Conservation (phyloP, 1,140 invertebrate species). For the Anoplophora glabripennis region DNA sequence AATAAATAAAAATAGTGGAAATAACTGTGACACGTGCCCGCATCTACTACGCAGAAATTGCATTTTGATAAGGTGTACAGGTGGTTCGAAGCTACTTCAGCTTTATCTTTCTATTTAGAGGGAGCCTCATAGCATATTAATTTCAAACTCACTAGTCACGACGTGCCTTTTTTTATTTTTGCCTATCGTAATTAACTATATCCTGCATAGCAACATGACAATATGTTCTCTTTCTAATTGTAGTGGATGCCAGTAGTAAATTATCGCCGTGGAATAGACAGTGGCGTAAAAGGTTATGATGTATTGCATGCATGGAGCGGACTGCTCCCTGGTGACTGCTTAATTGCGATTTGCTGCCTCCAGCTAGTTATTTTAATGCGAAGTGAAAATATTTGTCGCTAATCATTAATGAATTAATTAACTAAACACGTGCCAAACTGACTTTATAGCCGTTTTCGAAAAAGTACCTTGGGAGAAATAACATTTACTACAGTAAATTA, state of each 20-base stretch:
- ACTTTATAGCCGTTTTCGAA: no score
- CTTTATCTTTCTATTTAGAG: slow-evolving; percentile 13
- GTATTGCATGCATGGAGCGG: not conserved
- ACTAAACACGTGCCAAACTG: no score
- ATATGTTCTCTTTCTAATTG: not conserved
- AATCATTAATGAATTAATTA: no score
- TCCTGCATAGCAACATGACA: not conserved
- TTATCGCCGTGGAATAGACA: not conserved
- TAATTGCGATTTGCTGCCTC: no score
- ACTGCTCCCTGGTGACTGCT: not conserved
- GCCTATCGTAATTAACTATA: not conserved
- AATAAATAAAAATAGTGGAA: slow-evolving; percentile 9
- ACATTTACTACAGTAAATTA: no score
- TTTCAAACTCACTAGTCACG: slow-evolving; percentile 6
- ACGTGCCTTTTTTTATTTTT: slow-evolving; percentile 3
- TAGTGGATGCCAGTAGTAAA: not conserved
- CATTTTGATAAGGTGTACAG: slow-evolving; percentile 17
- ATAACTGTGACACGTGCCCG: slow-evolving; percentile 16
- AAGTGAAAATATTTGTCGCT: not conserved
- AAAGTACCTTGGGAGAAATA: no score
- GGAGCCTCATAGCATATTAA: slow-evolving; percentile 15
- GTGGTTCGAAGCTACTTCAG: slow-evolving; percentile 11
- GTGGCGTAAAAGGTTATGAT: not conserved
- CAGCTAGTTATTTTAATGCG: not conserved
- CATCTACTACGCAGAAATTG: slow-evolving; percentile 13